A percentile compares a stretch with the other conserved stretches of the same genome.
Conservation (phyloP, 37 sponge, comb jelly and placozoan genomes). For the Corticium candelabrum region DNA sequence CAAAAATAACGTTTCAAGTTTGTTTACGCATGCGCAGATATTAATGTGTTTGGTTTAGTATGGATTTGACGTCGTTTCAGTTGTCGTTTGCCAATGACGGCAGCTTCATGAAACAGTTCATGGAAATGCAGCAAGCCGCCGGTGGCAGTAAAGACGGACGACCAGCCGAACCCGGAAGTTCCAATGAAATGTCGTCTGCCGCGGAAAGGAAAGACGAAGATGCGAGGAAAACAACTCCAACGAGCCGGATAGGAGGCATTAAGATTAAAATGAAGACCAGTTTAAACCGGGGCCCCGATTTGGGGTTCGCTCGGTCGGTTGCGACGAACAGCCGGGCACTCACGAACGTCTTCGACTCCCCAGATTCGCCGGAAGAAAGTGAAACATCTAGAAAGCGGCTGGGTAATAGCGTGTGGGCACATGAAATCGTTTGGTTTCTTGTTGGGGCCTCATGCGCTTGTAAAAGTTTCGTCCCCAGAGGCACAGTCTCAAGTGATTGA, state of each 20-base stretch:
- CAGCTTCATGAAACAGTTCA: conserved; percentile 75
- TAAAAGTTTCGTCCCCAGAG: neutral
- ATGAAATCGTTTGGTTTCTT: neutral
- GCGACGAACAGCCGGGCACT: too few relatives aligned
- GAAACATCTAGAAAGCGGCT: too few relatives aligned
- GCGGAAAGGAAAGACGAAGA: neutral
- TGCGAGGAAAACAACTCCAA: neutral
- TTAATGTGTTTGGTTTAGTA: neutral
- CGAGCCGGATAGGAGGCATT: conserved; percentile 13
- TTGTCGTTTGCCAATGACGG: conserved; percentile 74
- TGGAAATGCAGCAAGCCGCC: conserved; percentile 28
- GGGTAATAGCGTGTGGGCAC: too few relatives aligned
- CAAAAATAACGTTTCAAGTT: too few relatives aligned
- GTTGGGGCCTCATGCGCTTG: neutral
- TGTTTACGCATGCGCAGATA: neutral
- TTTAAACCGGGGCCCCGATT: too few relatives aligned
- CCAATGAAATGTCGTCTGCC: too few relatives aligned
- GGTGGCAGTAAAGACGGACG: neutral
- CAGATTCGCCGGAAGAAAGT: too few relatives aligned
- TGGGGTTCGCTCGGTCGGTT: too few relatives aligned
- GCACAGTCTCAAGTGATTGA: too few relatives aligned
- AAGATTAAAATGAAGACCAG: conserved; percentile 8
- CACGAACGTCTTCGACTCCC: too few relatives aligned
- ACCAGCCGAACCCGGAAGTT: neutral
- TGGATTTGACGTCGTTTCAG: neutral